Percentiles rank a stretch among this genome's conserved stretches.
phyloP scores from a whole-genome alignment of 2,113 vertebrate species.

The Copsychus sechellarum region DNA sequence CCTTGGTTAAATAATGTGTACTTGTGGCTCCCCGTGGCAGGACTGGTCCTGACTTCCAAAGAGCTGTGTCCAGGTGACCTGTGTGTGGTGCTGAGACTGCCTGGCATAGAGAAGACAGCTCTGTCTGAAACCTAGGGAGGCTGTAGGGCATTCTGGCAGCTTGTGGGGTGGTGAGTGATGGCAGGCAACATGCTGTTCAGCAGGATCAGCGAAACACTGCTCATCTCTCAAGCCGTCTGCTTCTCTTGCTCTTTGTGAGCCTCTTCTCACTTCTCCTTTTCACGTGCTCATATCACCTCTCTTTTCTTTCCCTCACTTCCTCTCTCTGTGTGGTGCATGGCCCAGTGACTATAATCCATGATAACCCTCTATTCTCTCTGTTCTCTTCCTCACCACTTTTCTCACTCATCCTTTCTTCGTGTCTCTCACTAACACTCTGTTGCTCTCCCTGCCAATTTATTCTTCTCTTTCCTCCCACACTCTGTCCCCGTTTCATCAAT shows the following conservation, averaged over 20 bases:
- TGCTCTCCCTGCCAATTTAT: conserved; percentile 49
- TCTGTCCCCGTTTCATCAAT: conserved; percentile 57
- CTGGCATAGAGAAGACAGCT: not conserved
- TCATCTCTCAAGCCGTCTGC: conserved; percentile 15
- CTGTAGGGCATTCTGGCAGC: not conserved
- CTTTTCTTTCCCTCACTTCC: conserved; percentile 22
- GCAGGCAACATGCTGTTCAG: conserved; percentile 12
- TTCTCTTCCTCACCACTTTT: conserved; percentile 1
- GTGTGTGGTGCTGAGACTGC: not conserved
- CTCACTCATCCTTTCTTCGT: conserved; percentile 37
- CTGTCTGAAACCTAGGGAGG: not conserved
- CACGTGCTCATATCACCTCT: conserved; percentile 4
- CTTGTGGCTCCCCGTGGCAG: rapidly evolving
- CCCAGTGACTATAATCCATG: not conserved
- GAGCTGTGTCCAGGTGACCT: not conserved
- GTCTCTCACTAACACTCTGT: conserved; percentile 52
- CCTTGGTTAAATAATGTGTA: not conserved
- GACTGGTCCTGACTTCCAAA: not conserved
- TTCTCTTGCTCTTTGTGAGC: conserved; percentile 21
- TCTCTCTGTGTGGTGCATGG: not conserved
- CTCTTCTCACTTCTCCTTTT: conserved; percentile 20
- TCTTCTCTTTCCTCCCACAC: conserved; percentile 52
- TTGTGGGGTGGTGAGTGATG: conserved; percentile 2
- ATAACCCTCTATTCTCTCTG: not conserved
- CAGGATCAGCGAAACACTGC: not conserved